Conservation (phyloP, 2,113 vertebrate genomes). For the Esox niger region DNA sequence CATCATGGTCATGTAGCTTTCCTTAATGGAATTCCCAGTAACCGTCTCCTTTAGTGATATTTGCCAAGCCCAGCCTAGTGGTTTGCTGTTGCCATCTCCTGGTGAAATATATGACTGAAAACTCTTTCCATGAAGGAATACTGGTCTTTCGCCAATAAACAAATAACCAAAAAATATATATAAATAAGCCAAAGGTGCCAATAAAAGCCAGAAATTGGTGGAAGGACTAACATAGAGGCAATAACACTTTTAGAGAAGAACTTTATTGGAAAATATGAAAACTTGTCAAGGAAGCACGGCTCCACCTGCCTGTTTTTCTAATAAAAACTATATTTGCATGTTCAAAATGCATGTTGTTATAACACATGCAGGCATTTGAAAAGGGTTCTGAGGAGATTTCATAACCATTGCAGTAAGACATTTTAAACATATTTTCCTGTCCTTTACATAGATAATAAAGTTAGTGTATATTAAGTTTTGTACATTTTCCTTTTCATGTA, state of each 20-base stretch:
- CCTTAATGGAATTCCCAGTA: background rate
- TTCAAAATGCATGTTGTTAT: too few relatives aligned
- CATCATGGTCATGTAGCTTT: background rate
- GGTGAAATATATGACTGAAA: constrained; percentile 11
- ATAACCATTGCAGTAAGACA: too few relatives aligned
- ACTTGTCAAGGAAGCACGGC: background rate
- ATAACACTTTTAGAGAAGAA: background rate
- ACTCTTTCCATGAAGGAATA: background rate
- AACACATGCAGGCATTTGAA: too few relatives aligned
- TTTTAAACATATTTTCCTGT: constrained; percentile 1
- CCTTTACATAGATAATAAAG: background rate
- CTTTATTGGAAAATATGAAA: constrained; percentile 25
- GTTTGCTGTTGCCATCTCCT: constrained; percentile 51
- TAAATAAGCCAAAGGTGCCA: background rate
- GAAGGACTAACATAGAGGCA: background rate
- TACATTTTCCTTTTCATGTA: background rate
- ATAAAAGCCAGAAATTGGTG: too few relatives aligned
- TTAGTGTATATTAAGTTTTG: background rate
- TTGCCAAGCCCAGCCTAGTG: background rate
- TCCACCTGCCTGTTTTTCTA: background rate
- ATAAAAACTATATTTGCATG: background rate
- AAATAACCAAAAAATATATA: too few relatives aligned
- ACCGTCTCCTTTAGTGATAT: background rate
- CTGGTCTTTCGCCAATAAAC: too few relatives aligned
- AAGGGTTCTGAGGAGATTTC: too few relatives aligned